A percentile compares a stretch with the other conserved stretches of the same genome.
These are phyloP conservation scores for Furcula furcula DNA, from an alignment of 2,888 invertebrate species.

Conservation along the genomic window DNA sequence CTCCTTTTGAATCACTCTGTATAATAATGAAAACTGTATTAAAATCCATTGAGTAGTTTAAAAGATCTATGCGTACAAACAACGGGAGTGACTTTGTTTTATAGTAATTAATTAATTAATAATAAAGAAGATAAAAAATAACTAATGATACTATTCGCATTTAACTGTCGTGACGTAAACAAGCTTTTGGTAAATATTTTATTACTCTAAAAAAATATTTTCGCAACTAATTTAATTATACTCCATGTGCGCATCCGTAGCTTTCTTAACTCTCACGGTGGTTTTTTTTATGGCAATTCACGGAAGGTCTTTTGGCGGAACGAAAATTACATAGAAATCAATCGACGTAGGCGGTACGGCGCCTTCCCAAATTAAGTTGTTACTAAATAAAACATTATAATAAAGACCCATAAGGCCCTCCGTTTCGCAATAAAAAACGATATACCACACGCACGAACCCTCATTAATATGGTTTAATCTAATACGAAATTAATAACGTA, in stretches of 20 bases:
- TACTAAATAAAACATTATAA: constrained; percentile 68
- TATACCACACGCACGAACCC: constrained; percentile 68
- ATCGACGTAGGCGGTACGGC: constrained; percentile 71
- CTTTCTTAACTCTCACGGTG: constrained; percentile 13
- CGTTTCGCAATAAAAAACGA: constrained; percentile 62
- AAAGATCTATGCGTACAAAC: no score
- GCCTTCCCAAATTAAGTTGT: constrained; percentile 78
- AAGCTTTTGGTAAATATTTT: no score
- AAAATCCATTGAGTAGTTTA: no score
- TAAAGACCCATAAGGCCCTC: constrained; percentile 61
- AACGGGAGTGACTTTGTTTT: no score
- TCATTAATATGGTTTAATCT: constrained; percentile 65
- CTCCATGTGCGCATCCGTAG: constrained; percentile 5
- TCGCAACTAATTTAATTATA: no score
- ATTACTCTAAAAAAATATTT: no score
- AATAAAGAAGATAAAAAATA: no score
- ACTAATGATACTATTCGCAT: no score
- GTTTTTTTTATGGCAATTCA: constrained; percentile 57
- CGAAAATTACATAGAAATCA: constrained; percentile 76
- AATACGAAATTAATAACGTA: constrained; percentile 62
- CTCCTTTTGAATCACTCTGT: no score
- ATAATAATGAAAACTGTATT: no score
- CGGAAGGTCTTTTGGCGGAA: constrained; percentile 54
- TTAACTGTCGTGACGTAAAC: no score
- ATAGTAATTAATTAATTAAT: no score